Evolutionary conservation across 2,113 vertebrate genomes (phyloP).

Genomic region (Malurus cyaneus): DNA sequence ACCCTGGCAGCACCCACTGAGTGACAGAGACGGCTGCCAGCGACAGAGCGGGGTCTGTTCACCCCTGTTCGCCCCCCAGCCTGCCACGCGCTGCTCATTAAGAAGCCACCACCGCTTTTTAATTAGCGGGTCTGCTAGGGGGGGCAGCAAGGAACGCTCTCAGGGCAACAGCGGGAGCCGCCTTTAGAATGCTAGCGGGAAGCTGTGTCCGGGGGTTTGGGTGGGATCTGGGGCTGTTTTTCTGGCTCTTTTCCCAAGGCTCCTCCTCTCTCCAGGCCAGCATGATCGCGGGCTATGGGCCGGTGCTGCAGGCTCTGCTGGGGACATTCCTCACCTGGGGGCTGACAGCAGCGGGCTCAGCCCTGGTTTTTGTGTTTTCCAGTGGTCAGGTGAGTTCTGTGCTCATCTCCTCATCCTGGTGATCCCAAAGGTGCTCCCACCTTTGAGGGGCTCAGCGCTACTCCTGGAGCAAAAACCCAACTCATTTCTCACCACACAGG

Average conservation of each 20-base stretch:
- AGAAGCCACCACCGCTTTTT: neutral
- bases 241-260: rapidly evolving
- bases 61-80: neutral
- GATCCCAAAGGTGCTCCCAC: rapidly evolving
- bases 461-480: neutral
- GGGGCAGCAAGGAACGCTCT: neutral
- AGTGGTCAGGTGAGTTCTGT: slow-evolving; percentile 82
- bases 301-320: slow-evolving; percentile 86
- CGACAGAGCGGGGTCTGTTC: rapidly evolving
- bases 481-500: neutral
- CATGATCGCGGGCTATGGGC: slow-evolving; percentile 85
- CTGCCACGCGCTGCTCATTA: neutral
- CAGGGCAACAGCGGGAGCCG: neutral
- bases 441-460: rapidly evolving
- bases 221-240: neutral
- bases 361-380: slow-evolving; percentile 91
- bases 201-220: neutral
- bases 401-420: rapidly evolving
- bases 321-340: slow-evolving; percentile 94
- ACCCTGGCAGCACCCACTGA: rapidly evolving
- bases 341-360: slow-evolving; percentile 88
- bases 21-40: neutral
- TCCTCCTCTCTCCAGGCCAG: neutral
- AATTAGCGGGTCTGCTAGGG: neutral
- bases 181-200: too few relatives aligned